Conservation (phyloP, 2,113 vertebrate genomes). For the Lampris incognitus region DNA sequence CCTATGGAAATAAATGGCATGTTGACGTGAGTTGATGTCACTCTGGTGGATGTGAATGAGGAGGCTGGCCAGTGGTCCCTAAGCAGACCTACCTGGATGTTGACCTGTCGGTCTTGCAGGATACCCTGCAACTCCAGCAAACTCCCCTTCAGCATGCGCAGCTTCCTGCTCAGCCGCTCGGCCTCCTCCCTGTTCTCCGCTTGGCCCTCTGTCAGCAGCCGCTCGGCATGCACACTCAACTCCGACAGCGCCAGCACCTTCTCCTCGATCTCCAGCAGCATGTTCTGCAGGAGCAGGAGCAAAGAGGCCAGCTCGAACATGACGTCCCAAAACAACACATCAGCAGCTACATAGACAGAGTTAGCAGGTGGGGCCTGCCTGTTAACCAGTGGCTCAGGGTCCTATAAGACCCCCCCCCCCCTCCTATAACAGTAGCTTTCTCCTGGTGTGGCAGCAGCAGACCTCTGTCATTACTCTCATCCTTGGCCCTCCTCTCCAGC, state of each 20-base stretch:
- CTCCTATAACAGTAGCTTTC: slow-evolving; percentile 47
- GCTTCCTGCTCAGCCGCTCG: slow-evolving; percentile 87
- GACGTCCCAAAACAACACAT: slow-evolving; percentile 22
- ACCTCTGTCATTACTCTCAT: slow-evolving; percentile 55
- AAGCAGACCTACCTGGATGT: slow-evolving; percentile 87
- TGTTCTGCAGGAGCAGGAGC: slow-evolving; percentile 89
- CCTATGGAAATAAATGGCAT: no score
- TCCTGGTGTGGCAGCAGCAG: slow-evolving; percentile 36
- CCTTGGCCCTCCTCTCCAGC: slow-evolving; percentile 52
- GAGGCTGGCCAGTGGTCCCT: no score
- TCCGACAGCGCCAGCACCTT: slow-evolving; percentile 92
- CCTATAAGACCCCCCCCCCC: not conserved
- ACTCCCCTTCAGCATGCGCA: slow-evolving; percentile 88
- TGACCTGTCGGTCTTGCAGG: slow-evolving; percentile 89
- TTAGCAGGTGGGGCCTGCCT: not conserved
- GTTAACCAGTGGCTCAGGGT: not conserved
- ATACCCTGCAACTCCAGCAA: slow-evolving; percentile 94
- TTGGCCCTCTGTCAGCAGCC: slow-evolving; percentile 91
- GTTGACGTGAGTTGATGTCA: no score
- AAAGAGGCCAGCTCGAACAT: slow-evolving; percentile 83
- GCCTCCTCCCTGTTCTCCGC: slow-evolving; percentile 88
- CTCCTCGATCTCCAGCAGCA: slow-evolving; percentile 96
- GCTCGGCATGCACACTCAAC: slow-evolving; percentile 92
- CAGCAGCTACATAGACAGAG: not conserved
- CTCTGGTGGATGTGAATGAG: no score